Conservation (phyloP, 2,797 vertebrate genomes). For the Rhinatrema bivittatum region DNA sequence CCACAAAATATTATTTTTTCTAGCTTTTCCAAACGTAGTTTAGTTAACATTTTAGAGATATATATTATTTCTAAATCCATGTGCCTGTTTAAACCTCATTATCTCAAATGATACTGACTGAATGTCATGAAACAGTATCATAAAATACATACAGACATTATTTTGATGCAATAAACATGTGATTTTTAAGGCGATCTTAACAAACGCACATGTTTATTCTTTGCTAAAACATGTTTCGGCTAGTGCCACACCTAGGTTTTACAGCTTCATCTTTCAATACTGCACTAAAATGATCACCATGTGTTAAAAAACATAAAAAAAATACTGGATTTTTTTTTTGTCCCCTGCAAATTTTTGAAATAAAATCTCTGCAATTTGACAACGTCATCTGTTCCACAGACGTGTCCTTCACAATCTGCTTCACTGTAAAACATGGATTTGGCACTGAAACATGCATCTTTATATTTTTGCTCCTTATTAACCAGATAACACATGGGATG, state of each 20-base stretch:
- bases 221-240: conserved; percentile 99
- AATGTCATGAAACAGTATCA: conserved; percentile 99
- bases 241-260: conserved; percentile 98
- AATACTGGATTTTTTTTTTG: no score
- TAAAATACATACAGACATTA: conserved; percentile 99
- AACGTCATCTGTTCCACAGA: conserved; percentile 18
- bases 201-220: conserved; percentile 99
- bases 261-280: conserved; percentile 64
- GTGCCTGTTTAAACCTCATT: conserved; percentile 99
- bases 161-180: conserved; percentile 99
- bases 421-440: conserved; percentile 91
- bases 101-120: conserved; percentile 98
- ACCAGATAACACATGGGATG: conserved; percentile 99
- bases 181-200: conserved; percentile 92
- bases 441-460: conserved; percentile 99
- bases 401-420: conserved; percentile 24
- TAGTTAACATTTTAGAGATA: conserved; percentile 96
- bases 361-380: conserved; percentile 25
- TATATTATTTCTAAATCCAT: conserved; percentile 93
- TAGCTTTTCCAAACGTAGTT: conserved; percentile 89
- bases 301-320: no score
- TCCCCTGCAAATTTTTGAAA: no score
- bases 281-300: conserved; percentile 42
- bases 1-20: conserved; percentile 94
- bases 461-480: conserved; percentile 99